Conservation (phyloP, 2,888 invertebrate species). For the Lasius platythorax region DNA sequence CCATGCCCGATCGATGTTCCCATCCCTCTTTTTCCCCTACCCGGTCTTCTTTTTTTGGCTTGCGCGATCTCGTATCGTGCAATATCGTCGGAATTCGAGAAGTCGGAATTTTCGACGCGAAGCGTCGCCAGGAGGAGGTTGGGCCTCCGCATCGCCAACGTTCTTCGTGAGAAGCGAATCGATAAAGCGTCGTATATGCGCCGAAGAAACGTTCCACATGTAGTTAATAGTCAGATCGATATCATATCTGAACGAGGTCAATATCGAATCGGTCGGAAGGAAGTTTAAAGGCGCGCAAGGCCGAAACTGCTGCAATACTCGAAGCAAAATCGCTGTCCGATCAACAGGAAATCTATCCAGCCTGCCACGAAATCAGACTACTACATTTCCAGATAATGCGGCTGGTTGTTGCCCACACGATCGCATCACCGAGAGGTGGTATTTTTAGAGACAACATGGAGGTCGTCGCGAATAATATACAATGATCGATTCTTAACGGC, state of each 20-base stretch:
- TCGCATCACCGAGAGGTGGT: neutral
- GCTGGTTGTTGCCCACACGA: neutral
- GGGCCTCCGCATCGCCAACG: neutral
- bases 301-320: neutral
- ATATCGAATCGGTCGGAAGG: constrained; percentile 10
- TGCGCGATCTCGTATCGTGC: neutral
- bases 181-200: constrained; percentile 34
- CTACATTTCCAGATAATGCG: neutral
- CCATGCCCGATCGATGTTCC: constrained; percentile 20
- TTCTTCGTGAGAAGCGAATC: constrained; percentile 32
- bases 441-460: constrained; percentile 32
- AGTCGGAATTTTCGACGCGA: constrained; percentile 51
- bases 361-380: neutral
- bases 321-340: neutral
- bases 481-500: neutral
- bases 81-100: constrained; percentile 50
- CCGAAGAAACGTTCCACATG: constrained; percentile 16
- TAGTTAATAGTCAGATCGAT: constrained; percentile 41
- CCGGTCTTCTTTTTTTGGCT: constrained; percentile 2
- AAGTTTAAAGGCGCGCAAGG: neutral
- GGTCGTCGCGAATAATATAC: constrained; percentile 15
- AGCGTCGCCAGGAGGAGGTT: constrained; percentile 35
- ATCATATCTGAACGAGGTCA: constrained; percentile 30
- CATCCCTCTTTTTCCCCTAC: constrained; percentile 23
- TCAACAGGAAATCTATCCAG: neutral